These are phyloP conservation scores for Formica selysi DNA, from an alignment of 1,140 invertebrate species.

Conservation along the genomic window DNA sequence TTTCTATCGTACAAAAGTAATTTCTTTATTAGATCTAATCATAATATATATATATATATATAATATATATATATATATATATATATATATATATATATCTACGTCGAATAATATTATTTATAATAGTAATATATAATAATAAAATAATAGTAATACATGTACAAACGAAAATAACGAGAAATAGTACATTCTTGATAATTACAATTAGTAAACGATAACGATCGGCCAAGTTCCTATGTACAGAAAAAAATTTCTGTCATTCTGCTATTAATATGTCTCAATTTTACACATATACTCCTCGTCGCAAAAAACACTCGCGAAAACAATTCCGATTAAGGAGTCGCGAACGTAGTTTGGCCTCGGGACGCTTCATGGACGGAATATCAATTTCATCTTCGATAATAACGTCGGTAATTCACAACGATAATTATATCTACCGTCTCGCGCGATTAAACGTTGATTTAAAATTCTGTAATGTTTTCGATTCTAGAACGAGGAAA, in stretches of 20 bases:
- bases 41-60: neutral
- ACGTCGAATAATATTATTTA: constrained; percentile 62
- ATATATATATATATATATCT: constrained; percentile 7
- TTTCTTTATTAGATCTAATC: constrained; percentile 64
- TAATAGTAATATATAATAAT: constrained; percentile 60
- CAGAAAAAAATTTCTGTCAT: constrained; percentile 46
- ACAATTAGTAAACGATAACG: constrained; percentile 52
- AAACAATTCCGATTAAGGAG: constrained; percentile 31
- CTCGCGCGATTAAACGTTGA: neutral
- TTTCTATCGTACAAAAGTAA: constrained; percentile 65
- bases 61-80: neutral
- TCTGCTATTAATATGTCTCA: neutral
- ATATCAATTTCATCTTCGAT: constrained; percentile 42
- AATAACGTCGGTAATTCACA: constrained; percentile 9
- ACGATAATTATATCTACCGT: constrained; percentile 14
- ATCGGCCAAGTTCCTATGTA: constrained; percentile 37
- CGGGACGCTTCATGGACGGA: constrained; percentile 39
- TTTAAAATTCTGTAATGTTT: neutral
- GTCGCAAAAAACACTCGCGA: neutral
- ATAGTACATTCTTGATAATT: constrained; percentile 62
- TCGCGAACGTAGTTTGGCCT: constrained; percentile 20
- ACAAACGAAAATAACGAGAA: constrained; percentile 63
- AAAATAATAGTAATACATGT: constrained; percentile 56
- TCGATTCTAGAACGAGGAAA: neutral
- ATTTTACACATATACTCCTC: constrained; percentile 6